phyloP scores from a whole-genome alignment of 2,888 invertebrate genomes.

The Sesia bembeciformis region DNA sequence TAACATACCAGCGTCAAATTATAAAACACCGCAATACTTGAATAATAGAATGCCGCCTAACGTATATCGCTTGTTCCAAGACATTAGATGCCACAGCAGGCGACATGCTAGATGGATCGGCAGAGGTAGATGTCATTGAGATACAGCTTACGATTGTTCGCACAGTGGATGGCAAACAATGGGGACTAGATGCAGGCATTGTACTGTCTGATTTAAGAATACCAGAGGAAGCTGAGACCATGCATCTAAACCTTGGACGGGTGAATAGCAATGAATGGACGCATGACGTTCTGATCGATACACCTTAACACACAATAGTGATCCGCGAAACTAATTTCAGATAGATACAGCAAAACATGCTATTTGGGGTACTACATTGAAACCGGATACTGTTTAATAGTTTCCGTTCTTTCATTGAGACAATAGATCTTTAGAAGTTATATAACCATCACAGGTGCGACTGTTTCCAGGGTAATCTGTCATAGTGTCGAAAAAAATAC shows the following conservation, averaged over 20 bases:
- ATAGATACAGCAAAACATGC: conserved; percentile 10
- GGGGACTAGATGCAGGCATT: conserved; percentile 40
- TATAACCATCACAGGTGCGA: conserved; percentile 13
- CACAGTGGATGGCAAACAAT: conserved; percentile 37
- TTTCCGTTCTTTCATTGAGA: conserved; percentile 27
- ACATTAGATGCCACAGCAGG: conserved; percentile 4
- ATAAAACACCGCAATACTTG: neutral
- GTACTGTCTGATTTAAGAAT: conserved; percentile 60
- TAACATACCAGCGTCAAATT: no score
- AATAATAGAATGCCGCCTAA: neutral
- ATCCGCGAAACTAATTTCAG: conserved; percentile 5
- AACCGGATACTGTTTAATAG: conserved; percentile 30
- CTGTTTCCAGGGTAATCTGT: conserved; percentile 5
- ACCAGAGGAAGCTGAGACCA: conserved; percentile 53
- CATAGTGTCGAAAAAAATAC: conserved; percentile 8
- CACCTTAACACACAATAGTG: conserved; percentile 16
- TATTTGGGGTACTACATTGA: conserved; percentile 27
- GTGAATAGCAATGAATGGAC: conserved; percentile 33
- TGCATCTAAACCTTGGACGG: conserved; percentile 58
- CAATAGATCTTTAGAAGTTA: conserved; percentile 35
- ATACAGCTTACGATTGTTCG: conserved; percentile 44
- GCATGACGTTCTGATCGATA: conserved; percentile 16
- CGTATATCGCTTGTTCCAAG: neutral
- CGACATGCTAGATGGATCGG: conserved; percentile 34
- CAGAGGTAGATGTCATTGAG: conserved; percentile 61